Conservation (phyloP, 2,888 invertebrate genomes). For the Eremobia ochroleuca region DNA sequence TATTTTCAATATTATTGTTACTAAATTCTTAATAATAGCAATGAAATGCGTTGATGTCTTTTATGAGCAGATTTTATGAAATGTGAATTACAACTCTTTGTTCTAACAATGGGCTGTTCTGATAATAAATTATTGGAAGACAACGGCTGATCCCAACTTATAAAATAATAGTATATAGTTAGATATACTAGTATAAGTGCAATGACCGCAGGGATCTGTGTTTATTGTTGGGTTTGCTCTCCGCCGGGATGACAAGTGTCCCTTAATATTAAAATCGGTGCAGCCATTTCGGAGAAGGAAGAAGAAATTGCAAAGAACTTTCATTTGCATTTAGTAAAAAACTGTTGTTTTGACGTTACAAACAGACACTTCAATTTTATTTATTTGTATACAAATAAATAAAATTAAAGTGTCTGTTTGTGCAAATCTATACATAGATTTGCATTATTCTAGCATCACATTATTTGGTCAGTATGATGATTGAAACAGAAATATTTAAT, state of each 20-base stretch:
- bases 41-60: conserved; percentile 34
- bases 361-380: neutral
- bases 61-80: neutral
- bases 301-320: too few relatives aligned
- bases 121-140: neutral
- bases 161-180: neutral
- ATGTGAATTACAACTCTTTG: neutral
- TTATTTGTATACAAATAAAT: too few relatives aligned
- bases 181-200: neutral
- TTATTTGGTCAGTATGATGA: neutral
- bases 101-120: neutral
- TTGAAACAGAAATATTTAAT: conserved; percentile 10
- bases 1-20: neutral
- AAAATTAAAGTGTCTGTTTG: too few relatives aligned
- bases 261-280: neutral
- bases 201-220: neutral
- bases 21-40: neutral
- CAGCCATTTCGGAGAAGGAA: neutral
- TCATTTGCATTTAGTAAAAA: too few relatives aligned
- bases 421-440: too few relatives aligned
- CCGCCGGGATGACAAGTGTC: neutral
- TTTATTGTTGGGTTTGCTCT: neutral
- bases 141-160: neutral
- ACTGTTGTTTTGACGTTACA: neutral
- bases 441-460: conserved; percentile 3